These are phyloP conservation scores for Papilio machaon DNA, from an alignment of 1,140 invertebrate species.

Conservation along the genomic window DNA sequence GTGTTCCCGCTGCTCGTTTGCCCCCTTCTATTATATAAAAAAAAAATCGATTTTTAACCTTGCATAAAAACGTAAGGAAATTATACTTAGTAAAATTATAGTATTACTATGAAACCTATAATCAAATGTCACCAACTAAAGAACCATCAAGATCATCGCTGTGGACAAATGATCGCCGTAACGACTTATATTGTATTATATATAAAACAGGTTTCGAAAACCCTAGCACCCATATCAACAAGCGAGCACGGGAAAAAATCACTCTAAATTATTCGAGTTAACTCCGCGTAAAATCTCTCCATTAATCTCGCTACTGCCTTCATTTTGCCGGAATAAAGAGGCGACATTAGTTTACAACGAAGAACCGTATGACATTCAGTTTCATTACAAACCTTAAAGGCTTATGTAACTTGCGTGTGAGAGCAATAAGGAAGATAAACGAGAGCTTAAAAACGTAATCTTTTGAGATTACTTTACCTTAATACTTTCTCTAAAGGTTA, in stretches of 20 bases:
- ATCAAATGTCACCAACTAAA: no score
- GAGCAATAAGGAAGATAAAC: constrained; percentile 3
- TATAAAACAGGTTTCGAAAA: no score
- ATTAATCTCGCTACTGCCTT: constrained; percentile 51
- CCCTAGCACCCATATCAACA: not conserved
- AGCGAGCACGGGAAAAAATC: constrained; percentile 25
- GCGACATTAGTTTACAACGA: constrained; percentile 35
- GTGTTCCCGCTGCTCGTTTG: no score
- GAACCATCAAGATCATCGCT: no score
- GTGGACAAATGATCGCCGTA: no score
- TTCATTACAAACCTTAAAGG: constrained; percentile 15
- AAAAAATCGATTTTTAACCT: no score
- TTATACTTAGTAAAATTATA: no score
- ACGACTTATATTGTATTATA: no score
- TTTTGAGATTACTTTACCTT: not conserved
- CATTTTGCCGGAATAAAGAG: constrained; percentile 38
- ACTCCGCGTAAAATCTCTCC: constrained; percentile 51
- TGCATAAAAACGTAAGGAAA: no score
- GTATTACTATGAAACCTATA: no score
- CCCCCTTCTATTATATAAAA: no score
- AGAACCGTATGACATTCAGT: not conserved
- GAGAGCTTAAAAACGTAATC: not conserved
- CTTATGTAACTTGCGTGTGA: constrained; percentile 8
- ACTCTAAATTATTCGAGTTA: constrained; percentile 53
- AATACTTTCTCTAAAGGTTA: not conserved